Percentiles rank a stretch among this genome's conserved stretches.
Conservation (phyloP, 2,888 invertebrate species). For the Boloria euphrosyne region DNA sequence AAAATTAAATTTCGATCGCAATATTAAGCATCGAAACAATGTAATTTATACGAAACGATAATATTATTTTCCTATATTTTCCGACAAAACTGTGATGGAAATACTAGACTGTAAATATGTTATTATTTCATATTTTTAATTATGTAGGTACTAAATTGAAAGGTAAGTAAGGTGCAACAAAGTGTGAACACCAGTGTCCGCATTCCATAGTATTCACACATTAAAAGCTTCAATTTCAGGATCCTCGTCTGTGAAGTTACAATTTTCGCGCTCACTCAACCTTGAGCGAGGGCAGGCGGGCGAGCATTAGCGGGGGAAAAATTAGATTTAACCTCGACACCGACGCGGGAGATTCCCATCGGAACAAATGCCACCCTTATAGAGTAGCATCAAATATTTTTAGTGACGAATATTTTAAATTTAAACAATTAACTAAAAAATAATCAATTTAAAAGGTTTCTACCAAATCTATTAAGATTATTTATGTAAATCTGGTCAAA, state of each 20-base stretch:
- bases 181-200: slow-evolving; percentile 21
- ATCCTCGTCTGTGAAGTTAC: slow-evolving; percentile 55
- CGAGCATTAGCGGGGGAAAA: slow-evolving; percentile 71
- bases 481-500: not conserved
- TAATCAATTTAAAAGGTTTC: not conserved
- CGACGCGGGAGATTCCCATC: slow-evolving; percentile 46
- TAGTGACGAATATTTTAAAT: slow-evolving; percentile 10
- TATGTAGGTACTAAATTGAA: not conserved
- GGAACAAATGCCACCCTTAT: slow-evolving; percentile 6
- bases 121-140: too few relatives aligned
- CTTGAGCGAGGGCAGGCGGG: slow-evolving; percentile 59
- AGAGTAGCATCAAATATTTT: slow-evolving; percentile 13
- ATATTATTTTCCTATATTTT: slow-evolving; percentile 2
- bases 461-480: not conserved
- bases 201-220: slow-evolving; percentile 31
- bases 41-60: not conserved
- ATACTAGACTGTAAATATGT: too few relatives aligned
- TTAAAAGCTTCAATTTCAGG: slow-evolving; percentile 41
- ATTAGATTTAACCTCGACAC: slow-evolving; percentile 77
- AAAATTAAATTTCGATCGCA: slow-evolving; percentile 18
- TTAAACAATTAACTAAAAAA: slow-evolving; percentile 2
- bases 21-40: slow-evolving; percentile 18
- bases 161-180: slow-evolving; percentile 3
- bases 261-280: slow-evolving; percentile 73
- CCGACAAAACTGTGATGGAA: not conserved